Conservation (phyloP, 2,797 vertebrate species). For the Clamator glandarius region DNA sequence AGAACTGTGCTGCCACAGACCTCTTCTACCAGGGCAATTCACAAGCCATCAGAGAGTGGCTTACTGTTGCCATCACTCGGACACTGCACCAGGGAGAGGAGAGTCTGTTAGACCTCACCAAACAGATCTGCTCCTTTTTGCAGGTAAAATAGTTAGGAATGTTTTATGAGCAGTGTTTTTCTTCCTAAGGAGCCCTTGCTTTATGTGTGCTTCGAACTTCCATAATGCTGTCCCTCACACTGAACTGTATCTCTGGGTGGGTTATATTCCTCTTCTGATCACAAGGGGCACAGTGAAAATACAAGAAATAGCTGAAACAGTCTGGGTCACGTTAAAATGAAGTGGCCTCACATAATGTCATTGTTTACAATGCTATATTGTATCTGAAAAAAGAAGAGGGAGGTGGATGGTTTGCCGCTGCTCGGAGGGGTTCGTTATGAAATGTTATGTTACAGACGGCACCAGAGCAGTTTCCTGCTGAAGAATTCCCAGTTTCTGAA, state of each 20-base stretch:
- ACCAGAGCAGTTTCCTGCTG: constrained; percentile 94
- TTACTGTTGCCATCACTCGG: constrained; percentile 93
- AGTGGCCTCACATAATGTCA: neutral
- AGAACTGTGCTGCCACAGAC: constrained; percentile 94
- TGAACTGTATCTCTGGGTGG: neutral
- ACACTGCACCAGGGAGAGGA: constrained; percentile 97
- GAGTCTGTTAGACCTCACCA: constrained; percentile 93
- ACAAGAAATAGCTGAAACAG: neutral
- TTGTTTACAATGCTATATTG: neutral
- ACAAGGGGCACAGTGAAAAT: neutral
- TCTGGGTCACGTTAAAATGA: neutral
- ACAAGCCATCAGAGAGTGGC: constrained; percentile 92
- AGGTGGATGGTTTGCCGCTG: neutral
- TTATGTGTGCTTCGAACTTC: neutral
- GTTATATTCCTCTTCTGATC: neutral
- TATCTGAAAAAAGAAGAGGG: neutral
- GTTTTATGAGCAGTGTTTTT: neutral
- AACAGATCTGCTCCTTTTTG: constrained; percentile 95
- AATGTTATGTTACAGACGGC: constrained; percentile 82
- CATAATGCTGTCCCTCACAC: neutral
- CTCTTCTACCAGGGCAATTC: constrained; percentile 97
- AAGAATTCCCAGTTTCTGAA: constrained; percentile 95
- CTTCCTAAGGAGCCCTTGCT: neutral
- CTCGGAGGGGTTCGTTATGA: neutral
- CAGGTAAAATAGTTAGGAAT: constrained; percentile 79